These are phyloP conservation scores for Meteorus cinctellus DNA, from an alignment of 2,888 invertebrate species.

Conservation along the genomic window DNA sequence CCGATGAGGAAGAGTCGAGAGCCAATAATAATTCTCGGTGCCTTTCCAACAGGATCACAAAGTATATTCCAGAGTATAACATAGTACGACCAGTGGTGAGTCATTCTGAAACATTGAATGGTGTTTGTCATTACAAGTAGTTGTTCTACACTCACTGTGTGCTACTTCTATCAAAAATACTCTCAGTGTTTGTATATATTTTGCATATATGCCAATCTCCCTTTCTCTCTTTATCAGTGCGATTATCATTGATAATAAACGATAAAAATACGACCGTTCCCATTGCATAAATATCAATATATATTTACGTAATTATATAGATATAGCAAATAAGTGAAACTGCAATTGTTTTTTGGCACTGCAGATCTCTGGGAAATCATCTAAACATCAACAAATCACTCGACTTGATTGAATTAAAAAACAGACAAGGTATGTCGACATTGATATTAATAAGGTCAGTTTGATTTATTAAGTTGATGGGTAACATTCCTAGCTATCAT, in stretches of 20 bases:
- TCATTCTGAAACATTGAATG: constrained; percentile 21
- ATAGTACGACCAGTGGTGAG: constrained; percentile 5
- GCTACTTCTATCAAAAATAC: not conserved
- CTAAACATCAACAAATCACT: constrained; percentile 21
- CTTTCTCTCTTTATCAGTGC: not conserved
- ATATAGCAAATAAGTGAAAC: constrained; percentile 49
- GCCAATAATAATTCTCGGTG: constrained; percentile 68
- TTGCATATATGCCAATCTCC: too few relatives aligned
- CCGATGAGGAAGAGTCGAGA: constrained; percentile 57
- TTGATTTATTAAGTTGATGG: constrained; percentile 19
- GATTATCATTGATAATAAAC: not conserved
- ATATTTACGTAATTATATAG: not conserved
- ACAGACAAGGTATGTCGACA: constrained; percentile 30
- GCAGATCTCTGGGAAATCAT: constrained; percentile 52
- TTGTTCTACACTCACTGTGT: not conserved
- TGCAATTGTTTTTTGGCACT: constrained; percentile 70
- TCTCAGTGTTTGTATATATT: not conserved
- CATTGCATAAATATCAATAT: not conserved
- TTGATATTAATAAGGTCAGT: constrained; percentile 1
- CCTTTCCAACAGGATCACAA: constrained; percentile 59
- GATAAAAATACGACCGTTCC: not conserved
- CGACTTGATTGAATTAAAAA: constrained; percentile 20
- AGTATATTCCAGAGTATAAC: constrained; percentile 24
- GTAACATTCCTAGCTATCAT: not conserved
- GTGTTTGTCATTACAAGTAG: constrained; percentile 12